Conservation (phyloP, 2,797 vertebrate genomes). For the Brachyrhaphis roseni region DNA sequence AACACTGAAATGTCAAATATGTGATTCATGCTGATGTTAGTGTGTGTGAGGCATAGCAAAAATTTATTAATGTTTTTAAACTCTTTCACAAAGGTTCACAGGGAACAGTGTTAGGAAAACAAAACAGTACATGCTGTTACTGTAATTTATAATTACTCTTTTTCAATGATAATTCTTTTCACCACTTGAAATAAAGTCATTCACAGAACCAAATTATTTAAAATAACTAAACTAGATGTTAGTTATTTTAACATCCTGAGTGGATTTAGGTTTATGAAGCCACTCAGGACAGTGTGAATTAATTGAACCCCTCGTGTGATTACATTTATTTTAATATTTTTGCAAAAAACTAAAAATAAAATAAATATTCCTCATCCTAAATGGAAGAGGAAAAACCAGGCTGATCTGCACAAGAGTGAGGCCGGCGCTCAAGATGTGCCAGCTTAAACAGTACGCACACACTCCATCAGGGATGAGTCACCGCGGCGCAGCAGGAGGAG, state of each 20-base stretch:
- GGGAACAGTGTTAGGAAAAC: neutral
- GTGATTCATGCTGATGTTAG: neutral
- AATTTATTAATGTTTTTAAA: neutral
- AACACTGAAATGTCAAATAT: neutral
- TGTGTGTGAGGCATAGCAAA: neutral
- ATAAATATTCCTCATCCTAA: neutral
- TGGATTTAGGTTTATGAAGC: neutral
- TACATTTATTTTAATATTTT: neutral
- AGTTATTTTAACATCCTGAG: neutral
- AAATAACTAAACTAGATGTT: neutral
- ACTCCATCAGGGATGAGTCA: conserved; percentile 71
- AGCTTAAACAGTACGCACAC: conserved; percentile 37
- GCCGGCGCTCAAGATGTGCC: conserved; percentile 35
- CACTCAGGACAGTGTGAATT: neutral
- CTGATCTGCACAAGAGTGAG: conserved; percentile 26
- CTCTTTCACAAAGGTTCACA: neutral
- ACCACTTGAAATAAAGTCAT: neutral
- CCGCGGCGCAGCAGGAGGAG: conserved; percentile 50
- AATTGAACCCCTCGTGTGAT: neutral
- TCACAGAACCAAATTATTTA: neutral
- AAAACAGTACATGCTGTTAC: neutral
- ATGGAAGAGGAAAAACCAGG: conserved; percentile 10
- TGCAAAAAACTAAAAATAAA: neutral
- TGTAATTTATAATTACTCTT: neutral
- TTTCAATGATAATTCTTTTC: neutral